These are phyloP conservation scores for Ctenopoma multispine DNA, from an alignment of 2,797 vertebrate species.

Conservation along the genomic window DNA sequence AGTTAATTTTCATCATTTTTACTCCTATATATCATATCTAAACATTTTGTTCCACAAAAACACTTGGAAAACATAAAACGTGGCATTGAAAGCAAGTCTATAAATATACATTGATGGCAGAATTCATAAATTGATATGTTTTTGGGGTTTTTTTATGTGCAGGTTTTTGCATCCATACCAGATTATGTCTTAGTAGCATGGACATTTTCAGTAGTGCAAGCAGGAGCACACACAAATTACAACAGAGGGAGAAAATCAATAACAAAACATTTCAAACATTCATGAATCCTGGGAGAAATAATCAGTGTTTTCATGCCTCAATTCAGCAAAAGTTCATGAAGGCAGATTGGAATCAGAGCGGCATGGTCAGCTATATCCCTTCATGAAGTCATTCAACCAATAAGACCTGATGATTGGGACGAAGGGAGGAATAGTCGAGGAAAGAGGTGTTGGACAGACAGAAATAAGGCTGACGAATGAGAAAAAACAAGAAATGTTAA, in stretches of 20 bases:
- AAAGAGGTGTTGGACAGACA: background rate
- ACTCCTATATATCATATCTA: background rate
- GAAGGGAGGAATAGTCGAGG: background rate
- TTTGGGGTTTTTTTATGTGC: background rate
- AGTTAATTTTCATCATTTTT: background rate
- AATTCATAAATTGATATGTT: background rate
- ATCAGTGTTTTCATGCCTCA: slow-evolving; percentile 19
- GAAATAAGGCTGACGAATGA: slow-evolving; percentile 3
- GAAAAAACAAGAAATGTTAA: slow-evolving; percentile 21
- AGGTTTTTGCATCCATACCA: background rate
- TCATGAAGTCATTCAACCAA: slow-evolving; percentile 32
- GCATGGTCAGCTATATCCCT: slow-evolving; percentile 22
- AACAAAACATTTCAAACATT: slow-evolving; percentile 16
- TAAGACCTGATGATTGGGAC: slow-evolving; percentile 10
- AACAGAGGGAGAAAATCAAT: slow-evolving; percentile 35
- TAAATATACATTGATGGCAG: background rate
- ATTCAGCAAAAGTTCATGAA: slow-evolving; percentile 36
- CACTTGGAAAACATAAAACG: background rate
- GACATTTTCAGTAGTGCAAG: background rate
- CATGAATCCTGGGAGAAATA: slow-evolving; percentile 16
- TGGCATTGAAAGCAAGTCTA: background rate
- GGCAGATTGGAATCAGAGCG: slow-evolving; percentile 32
- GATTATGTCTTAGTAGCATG: background rate
- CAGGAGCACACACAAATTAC: slow-evolving; percentile 20
- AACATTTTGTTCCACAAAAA: background rate